Conservation (phyloP, 23 tunicate species). For the Pegea sp. region DNA sequence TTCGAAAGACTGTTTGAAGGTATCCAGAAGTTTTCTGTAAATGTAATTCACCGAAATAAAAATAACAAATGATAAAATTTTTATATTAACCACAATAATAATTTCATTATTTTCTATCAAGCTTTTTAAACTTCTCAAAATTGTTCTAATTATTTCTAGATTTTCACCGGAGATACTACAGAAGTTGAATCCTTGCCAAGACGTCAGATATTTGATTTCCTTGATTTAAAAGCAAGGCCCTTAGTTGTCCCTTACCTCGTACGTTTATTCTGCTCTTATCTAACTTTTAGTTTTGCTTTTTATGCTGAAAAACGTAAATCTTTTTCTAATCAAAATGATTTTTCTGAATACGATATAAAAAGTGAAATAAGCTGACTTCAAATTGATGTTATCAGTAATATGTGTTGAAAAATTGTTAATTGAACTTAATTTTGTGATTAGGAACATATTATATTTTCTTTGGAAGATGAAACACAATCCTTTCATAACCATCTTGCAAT, state of each 20-base stretch:
- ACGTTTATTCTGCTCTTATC: constrained; percentile 7
- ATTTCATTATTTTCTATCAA: too few species aligned
- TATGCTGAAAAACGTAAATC: too few species aligned
- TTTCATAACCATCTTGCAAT: constrained; percentile 51
- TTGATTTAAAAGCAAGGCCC: constrained; percentile 13
- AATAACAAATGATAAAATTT: too few species aligned
- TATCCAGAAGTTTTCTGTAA: constrained; percentile 3
- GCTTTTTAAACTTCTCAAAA: too few species aligned
- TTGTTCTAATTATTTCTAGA: constrained; percentile 14
- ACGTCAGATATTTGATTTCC: constrained; percentile 38
- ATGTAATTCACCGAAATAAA: too few species aligned
- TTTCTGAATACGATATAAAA: too few species aligned
- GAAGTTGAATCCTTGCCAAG: constrained; percentile 53
- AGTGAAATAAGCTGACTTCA: too few species aligned
- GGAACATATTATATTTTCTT: constrained; percentile 43
- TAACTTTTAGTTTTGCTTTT: constrained; percentile 1
- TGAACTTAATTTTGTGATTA: background rate
- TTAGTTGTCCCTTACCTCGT: constrained; percentile 54
- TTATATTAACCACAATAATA: too few species aligned
- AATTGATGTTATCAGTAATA: too few species aligned
- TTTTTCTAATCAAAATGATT: too few species aligned
- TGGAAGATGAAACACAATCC: constrained; percentile 34
- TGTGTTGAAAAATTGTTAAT: too few species aligned
- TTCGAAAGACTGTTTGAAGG: constrained; percentile 41
- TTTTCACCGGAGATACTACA: constrained; percentile 61